Conservation (phyloP, 2,797 vertebrate genomes). For the Rachycentron canadum region DNA sequence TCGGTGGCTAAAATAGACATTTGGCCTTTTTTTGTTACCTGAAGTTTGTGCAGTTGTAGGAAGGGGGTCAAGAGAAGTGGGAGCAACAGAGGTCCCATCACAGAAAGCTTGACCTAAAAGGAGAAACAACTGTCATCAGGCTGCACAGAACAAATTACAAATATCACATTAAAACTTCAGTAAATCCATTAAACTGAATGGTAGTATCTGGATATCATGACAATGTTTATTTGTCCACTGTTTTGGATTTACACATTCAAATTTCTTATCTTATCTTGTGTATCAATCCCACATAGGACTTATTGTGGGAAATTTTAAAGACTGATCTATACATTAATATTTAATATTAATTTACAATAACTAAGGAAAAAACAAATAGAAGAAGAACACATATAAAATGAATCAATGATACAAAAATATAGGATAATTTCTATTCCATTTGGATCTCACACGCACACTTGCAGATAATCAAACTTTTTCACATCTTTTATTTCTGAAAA, state of each 20-base stretch:
- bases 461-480: background rate
- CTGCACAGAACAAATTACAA: background rate
- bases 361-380: background rate
- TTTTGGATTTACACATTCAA: background rate
- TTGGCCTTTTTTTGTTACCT: slow-evolving; percentile 41
- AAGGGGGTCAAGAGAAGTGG: background rate
- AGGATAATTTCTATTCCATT: background rate
- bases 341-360: background rate
- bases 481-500: background rate
- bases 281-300: background rate
- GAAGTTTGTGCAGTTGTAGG: slow-evolving; percentile 9
- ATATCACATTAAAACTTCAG: background rate
- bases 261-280: background rate
- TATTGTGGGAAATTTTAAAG: background rate
- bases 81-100: background rate
- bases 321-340: background rate
- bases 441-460: background rate
- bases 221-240: background rate
- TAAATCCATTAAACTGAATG: background rate
- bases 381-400: background rate
- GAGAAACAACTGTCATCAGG: background rate
- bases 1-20: background rate
- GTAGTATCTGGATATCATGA: background rate
- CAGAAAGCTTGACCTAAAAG: slow-evolving; percentile 50
- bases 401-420: background rate